A percentile compares a stretch with the other conserved stretches of the same genome.
phyloP scores from a whole-genome alignment of 2,797 vertebrate genomes.

The Thalassophryne amazonica region DNA sequence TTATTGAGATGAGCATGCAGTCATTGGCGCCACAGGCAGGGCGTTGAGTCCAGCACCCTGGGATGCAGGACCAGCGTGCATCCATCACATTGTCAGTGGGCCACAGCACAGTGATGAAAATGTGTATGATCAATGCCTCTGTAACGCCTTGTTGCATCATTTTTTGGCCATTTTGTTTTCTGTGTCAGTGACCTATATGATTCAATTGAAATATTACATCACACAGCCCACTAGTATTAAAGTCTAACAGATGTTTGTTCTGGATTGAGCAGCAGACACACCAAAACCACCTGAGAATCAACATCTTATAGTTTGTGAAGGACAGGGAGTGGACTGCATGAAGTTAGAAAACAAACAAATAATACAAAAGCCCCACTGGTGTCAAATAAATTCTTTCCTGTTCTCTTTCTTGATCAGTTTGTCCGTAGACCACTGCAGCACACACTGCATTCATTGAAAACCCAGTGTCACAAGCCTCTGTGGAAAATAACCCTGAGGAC shows the following conservation, averaged over 20 bases:
- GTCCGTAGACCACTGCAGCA: slow-evolving; percentile 77
- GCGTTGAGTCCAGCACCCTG: too few species aligned
- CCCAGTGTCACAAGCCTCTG: slow-evolving; percentile 76
- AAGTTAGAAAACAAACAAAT: slow-evolving; percentile 44
- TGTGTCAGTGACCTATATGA: slow-evolving; percentile 52
- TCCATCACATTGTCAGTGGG: too few species aligned
- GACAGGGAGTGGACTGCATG: neutral
- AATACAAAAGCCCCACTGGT: slow-evolving; percentile 66
- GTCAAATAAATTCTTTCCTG: slow-evolving; percentile 65
- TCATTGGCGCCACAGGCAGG: too few species aligned
- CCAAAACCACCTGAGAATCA: neutral
- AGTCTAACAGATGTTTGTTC: neutral
- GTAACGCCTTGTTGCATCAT: slow-evolving; percentile 33
- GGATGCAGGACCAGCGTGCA: too few species aligned
- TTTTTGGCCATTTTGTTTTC: slow-evolving; percentile 51
- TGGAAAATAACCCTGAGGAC: slow-evolving; percentile 75
- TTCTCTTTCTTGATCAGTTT: slow-evolving; percentile 74
- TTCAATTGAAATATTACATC: slow-evolving; percentile 47
- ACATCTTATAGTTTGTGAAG: slow-evolving; percentile 10
- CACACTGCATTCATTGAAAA: slow-evolving; percentile 79
- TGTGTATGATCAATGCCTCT: slow-evolving; percentile 24
- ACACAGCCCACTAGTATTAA: slow-evolving; percentile 26
- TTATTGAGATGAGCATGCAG: too few species aligned
- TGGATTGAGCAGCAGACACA: slow-evolving; percentile 4
- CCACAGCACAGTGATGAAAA: too few species aligned